phyloP scores from a whole-genome alignment of 2,113 vertebrate genomes.

The Podilymbus podiceps region DNA sequence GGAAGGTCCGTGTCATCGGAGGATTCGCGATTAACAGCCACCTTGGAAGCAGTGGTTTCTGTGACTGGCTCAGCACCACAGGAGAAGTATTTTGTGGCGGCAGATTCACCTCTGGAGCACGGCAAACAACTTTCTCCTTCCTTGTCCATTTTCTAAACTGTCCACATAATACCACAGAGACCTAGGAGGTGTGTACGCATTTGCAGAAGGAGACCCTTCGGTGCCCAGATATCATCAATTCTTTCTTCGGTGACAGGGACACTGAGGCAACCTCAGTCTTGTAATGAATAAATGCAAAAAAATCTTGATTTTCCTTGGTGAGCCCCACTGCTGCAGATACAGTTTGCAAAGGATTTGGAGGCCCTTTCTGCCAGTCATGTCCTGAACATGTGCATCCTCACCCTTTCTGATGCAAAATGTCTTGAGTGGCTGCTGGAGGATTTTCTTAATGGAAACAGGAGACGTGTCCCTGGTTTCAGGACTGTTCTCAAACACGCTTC shows the following conservation, averaged over 20 bases:
- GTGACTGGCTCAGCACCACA: neutral
- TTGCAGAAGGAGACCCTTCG: neutral
- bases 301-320: neutral
- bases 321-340: neutral
- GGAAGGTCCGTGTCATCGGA: neutral
- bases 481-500: neutral
- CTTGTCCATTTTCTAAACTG: neutral
- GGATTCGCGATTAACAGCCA: neutral
- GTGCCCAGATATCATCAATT: neutral
- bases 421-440: neutral
- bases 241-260: neutral
- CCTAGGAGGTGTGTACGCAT: accelerated
- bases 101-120: neutral
- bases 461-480: neutral
- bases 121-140: neutral
- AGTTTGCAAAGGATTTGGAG: neutral
- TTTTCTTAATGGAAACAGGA: neutral
- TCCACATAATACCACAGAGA: accelerated
- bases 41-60: neutral
- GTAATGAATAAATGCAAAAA: neutral
- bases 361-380: neutral
- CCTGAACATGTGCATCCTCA: neutral
- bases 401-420: neutral
- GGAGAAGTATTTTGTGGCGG: neutral
- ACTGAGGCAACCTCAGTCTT: neutral